Percentiles rank a stretch among this genome's conserved stretches.
These are phyloP conservation scores for Copidosoma floridanum DNA, from an alignment of 1,140 invertebrate genomes.

Conservation along the genomic window DNA sequence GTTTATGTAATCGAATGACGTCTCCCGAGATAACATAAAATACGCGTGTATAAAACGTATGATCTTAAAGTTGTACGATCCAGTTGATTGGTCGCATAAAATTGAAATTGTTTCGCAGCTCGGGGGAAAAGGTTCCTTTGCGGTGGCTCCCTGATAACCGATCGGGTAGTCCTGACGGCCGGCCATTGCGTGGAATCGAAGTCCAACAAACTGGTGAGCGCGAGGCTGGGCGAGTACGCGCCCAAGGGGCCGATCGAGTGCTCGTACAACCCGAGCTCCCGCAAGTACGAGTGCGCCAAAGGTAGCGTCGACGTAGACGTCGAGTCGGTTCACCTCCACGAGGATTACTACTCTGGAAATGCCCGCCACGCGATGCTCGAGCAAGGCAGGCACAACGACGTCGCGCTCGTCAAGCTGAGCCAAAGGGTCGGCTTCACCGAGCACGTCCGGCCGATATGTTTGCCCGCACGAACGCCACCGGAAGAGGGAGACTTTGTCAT, in stretches of 20 bases:
- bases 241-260: neutral
- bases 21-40: no score
- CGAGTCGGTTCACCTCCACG: neutral
- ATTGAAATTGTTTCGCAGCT: neutral
- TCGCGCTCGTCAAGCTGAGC: neutral
- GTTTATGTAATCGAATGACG: no score
- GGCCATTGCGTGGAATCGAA: neutral
- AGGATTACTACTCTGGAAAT: neutral
- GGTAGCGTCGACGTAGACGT: neutral
- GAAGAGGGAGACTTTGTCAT: neutral
- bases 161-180: neutral
- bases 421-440: neutral
- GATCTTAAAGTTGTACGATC: no score
- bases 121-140: neutral
- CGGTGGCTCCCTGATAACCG: neutral
- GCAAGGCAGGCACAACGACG: no score
- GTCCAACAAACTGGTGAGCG: neutral
- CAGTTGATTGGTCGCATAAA: no score
- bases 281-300: neutral
- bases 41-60: no score
- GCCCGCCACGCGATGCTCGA: neutral
- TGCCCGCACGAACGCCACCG: neutral
- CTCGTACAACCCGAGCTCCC: neutral
- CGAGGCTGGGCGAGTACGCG: neutral
- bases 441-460: constrained; percentile 1